Conservation (phyloP, 2,888 invertebrate genomes). For the Neuroscelio doddi region DNA sequence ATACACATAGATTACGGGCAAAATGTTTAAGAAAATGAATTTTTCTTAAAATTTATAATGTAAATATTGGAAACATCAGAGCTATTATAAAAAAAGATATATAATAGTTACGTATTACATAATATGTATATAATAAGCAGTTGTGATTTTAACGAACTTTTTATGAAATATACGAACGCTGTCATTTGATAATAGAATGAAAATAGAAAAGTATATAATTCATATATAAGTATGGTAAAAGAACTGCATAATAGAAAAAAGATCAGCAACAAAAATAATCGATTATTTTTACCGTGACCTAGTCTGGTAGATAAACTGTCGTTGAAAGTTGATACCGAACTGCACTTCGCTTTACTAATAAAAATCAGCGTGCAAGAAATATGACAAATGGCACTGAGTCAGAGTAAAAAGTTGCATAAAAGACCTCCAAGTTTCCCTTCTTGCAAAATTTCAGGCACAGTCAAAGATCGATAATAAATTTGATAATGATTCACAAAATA, state of each 20-base stretch:
- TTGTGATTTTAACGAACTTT: too few relatives aligned
- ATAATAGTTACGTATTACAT: not conserved
- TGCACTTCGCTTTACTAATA: conserved; percentile 22
- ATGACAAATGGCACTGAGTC: conserved; percentile 14
- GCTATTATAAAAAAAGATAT: conserved; percentile 3
- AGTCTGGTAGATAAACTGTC: conserved; percentile 24
- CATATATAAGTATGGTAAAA: conserved; percentile 4
- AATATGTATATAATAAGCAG: too few relatives aligned
- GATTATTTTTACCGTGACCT: conserved; percentile 46
- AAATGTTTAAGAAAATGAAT: not conserved
- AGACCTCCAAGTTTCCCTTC: conserved; percentile 6
- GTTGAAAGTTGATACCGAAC: conserved; percentile 24
- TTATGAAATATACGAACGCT: too few relatives aligned
- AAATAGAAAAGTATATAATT: conserved; percentile 3
- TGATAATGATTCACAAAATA: not conserved
- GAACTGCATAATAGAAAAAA: conserved; percentile 20
- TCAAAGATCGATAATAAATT: conserved; percentile 2
- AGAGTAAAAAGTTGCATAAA: conserved; percentile 8
- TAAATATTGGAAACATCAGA: not conserved
- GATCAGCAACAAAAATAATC: conserved; percentile 39
- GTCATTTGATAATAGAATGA: conserved; percentile 2
- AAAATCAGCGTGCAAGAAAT: conserved; percentile 32
- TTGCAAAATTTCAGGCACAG: not conserved
- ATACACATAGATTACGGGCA: not conserved
- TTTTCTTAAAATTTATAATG: too few relatives aligned